Evolutionary conservation across 2,888 invertebrate species (phyloP), one percentile per base, ranked within the genome.

Genomic region (Amphipoea oculea): DNA sequence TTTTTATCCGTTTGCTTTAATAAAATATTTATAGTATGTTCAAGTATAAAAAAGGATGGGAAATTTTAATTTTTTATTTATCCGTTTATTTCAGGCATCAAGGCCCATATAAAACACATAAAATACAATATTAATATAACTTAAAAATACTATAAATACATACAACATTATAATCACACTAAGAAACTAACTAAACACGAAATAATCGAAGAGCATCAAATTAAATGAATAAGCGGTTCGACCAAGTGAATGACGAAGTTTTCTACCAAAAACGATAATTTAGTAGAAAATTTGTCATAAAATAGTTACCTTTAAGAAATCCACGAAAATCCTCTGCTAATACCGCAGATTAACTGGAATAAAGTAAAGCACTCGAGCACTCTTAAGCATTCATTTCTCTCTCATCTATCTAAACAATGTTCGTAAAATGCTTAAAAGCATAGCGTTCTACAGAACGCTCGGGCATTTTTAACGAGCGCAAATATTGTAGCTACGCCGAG

Each of bases 381-480:
- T 88, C 82, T 88, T 81, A 83, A 89, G 83, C 81, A 85, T 85
- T 80, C 84, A 82, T 84, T 86, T 75, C 29, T 79, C 82, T 76
- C 63, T 77, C 67, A 65, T 77, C 78, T 73, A 77, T 81, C 73
- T 78, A 86, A 88, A 82, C 87, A 85, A 88, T 82, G 67, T 78
- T 72, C 11, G 67, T 68, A 68, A 87, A 89, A 89, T 85, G 71
- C 74, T 88, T 81, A 75, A 85, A 82, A 82, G 80, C 78, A 65
- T 74, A 71, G 60, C 72, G 74, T 79, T 82, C 73, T 81, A 76
- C 76, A 80, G 81, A 82, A 84, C 68, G 71, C 75, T 78, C 76
- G 66, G 80, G 86, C 84, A 90, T 91, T 91, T 90, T 90, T 90
- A 91, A 91, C 88, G 89, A 91, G 86, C 80, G 68, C 87, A 89